Evolutionary conservation across 2,888 invertebrate genomes (phyloP), one percentile per base, ranked within the genome.

Genomic region (Petrolisthes manimaculis): DNA sequence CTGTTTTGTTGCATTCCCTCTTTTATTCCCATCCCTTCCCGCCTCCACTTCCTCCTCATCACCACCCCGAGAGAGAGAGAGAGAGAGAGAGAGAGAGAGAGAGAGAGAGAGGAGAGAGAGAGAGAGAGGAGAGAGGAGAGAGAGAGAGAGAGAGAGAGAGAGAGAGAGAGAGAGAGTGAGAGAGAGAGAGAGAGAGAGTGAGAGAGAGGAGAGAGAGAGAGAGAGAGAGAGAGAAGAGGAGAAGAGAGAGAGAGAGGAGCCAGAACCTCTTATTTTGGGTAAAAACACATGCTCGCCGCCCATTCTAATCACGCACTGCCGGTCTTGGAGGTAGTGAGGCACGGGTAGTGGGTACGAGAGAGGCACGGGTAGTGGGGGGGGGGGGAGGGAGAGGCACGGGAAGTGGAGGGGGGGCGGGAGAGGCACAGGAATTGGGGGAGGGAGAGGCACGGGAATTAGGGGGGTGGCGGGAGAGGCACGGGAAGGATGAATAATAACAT

Each of bases 281-380:
- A 86, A 86, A 86, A 81, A 86, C 51, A 82, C 82, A 86, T 86
- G 86, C 86, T 86, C 54, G 86, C 75, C 86, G 86, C 74, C 61
- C 82, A 86, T 86, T 86, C 86, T 86, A 86, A 86, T 86, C 86
- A 86, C 86, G 86, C 61, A 14, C 80, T 12, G 56, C 18, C 21
- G 21, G 80, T 53, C 24, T 55, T 80, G 55, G 4, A 53, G 6
- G 53, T 5, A 56, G 53, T 5, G 18, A 80, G 56, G 54, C 24
- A 56, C 54, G 56, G 9, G 21, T 55, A 54, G 4, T n/a, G 69
- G 51, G 51, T 5, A 21, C 37, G 53, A 37, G 78, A 5, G 6
- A 37, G 12, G 21, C 12, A 78, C 8, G 53, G 53, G 37, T 5
- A 37, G 21, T 12, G 24, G 21, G 53, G 37, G 37, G 6, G 51